Evolutionary conservation across 2,888 invertebrate genomes (phyloP), one percentile per base, ranked within the genome.

Genomic region (Rhamphomyia laevipes): DNA sequence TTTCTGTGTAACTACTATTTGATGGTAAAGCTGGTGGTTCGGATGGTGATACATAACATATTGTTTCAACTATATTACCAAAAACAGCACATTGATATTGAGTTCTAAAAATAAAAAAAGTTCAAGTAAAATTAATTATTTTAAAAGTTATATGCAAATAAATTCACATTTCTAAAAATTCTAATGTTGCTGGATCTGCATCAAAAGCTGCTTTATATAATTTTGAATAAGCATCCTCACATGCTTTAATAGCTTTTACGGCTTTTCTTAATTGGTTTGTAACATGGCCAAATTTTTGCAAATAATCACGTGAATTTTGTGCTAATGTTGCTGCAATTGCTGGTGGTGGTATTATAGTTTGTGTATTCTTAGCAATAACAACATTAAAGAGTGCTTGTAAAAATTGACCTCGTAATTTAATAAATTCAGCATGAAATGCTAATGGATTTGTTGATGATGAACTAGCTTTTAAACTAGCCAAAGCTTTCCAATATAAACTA

Each of bases 291-390:
- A 82, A 86, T 56, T 84, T 77, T 57, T 86, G 82, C 48, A 86
- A 75, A 58, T 87, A 86, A 61, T 88, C 87, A 46, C 86, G 75
- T 1, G 84, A 81, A 38, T 80, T 80, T 56, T 85, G 83, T 0
- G 90, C 90, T 46, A 87, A 77, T 3, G 86, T 81, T 3, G 84
- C 81, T 0, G 94, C 92, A 49, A 93, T 89, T 1, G 93, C 93
- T 0, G 94, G 92, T 37, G 94, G 92, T 27, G 94, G 95, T 51
- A 91, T 89, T 51, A 92, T 87, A 61, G 88, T 87, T 53, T 71
- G 71, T 0, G 74, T 74, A 15, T 74, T 65, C 55, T 72, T 64
- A 0, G 74, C 74, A 0, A 69, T 68, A 2, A 70, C 71, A 0
- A 70, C 65, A 49, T 64, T 60, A 9, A 66, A 66, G 1, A 76